Evolutionary conservation across 2,888 invertebrate species (phyloP).

Genomic region (Rhopalosiphum nymphaeae): DNA sequence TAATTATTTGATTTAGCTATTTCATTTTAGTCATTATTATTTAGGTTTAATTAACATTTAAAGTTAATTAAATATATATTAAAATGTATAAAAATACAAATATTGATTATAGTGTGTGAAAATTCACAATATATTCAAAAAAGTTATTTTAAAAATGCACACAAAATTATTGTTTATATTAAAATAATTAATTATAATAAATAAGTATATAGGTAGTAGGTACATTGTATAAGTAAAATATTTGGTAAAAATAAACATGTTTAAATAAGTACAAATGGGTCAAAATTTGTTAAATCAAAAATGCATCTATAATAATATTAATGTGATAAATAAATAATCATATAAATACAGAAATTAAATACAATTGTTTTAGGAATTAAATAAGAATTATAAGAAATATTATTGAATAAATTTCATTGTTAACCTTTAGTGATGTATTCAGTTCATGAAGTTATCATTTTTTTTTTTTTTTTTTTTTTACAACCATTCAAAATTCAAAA

Average conservation of each 20-base stretch:
- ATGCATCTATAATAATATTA: background rate
- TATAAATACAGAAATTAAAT: background rate
- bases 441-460: too few species aligned
- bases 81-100: background rate
- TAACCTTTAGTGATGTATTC: too few species aligned
- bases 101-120: background rate
- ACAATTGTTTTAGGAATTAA: background rate
- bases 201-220: too few species aligned
- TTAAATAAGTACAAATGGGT: background rate
- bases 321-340: background rate
- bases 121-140: conserved; percentile 55
- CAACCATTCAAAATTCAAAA: too few species aligned
- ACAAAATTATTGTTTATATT: conserved; percentile 36
- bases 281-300: conserved; percentile 22
- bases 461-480: too few species aligned
- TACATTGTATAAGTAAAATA: conserved; percentile 17
- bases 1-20: background rate
- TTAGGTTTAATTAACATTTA: background rate
- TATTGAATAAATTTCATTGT: background rate
- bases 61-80: background rate
- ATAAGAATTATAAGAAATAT: background rate
- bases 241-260: conserved; percentile 17
- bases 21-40: background rate
- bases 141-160: conserved; percentile 41
- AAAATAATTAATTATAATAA: background rate